phyloP scores from a whole-genome alignment of 1,140 invertebrate genomes.

The Liolophura sinensis region DNA sequence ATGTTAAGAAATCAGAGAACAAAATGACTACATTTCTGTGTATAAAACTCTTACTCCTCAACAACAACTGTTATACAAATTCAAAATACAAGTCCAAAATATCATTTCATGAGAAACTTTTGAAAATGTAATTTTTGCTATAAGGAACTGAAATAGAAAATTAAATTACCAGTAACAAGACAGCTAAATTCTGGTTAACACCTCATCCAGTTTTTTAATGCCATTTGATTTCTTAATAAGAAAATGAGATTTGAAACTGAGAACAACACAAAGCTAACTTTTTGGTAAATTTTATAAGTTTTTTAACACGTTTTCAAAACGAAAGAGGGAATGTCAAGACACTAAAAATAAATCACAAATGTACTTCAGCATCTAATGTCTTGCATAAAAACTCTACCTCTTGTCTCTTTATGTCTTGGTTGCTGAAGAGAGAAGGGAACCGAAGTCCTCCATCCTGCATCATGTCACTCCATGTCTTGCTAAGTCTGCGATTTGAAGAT shows the following conservation, averaged over 20 bases:
- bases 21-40: neutral
- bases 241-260: neutral
- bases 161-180: no score
- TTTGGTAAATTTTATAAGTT: no score
- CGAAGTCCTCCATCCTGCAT: conserved; percentile 24
- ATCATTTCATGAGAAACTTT: neutral
- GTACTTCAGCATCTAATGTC: neutral
- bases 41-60: no score
- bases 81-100: neutral
- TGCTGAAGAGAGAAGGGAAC: conserved; percentile 21
- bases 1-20: conserved; percentile 2
- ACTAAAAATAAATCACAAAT: neutral
- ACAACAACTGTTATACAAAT: neutral
- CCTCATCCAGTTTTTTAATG: neutral
- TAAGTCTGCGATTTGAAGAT: conserved; percentile 33
- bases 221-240: no score
- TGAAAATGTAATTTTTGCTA: no score
- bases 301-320: no score
- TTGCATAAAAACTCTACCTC: conserved; percentile 25
- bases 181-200: no score
- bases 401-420: conserved; percentile 43
- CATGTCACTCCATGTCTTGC: conserved; percentile 43
- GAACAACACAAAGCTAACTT: neutral
- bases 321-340: neutral
- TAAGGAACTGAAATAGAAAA: no score